A percentile compares a stretch with the other conserved stretches of the same genome.
phyloP scores from a whole-genome alignment of 2,888 invertebrate species.

The Xylota segnis region DNA sequence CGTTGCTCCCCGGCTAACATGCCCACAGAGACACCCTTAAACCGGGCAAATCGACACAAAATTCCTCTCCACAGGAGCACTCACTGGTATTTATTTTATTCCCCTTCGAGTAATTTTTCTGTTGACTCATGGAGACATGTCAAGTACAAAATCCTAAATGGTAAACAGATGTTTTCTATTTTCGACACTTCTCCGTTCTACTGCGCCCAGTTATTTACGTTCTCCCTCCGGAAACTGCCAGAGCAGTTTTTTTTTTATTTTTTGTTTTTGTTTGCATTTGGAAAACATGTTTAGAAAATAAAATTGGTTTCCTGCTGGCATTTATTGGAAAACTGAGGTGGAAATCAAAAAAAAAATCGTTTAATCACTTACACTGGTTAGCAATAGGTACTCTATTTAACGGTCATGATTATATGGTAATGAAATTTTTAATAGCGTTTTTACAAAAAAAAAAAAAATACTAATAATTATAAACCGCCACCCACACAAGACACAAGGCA shows the following conservation, averaged over 20 bases:
- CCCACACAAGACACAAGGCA: constrained; percentile 5
- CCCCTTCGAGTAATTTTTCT: constrained; percentile 33
- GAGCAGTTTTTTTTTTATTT: background rate
- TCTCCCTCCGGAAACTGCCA: constrained; percentile 53
- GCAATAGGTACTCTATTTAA: background rate
- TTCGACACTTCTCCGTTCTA: constrained; percentile 35
- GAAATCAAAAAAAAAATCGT: constrained; percentile 6
- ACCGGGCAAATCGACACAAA: background rate
- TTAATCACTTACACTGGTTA: constrained; percentile 9
- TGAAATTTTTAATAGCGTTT: constrained; percentile 17
- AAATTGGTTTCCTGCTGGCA: constrained; percentile 44
- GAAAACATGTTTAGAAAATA: constrained; percentile 56
- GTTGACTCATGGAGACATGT: constrained; percentile 67
- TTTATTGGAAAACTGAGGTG: constrained; percentile 47
- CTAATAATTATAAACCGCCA: constrained; percentile 22
- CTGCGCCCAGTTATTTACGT: background rate
- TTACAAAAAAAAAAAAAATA: constrained; percentile 8
- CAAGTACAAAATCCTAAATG: constrained; percentile 69
- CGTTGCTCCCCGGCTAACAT: background rate
- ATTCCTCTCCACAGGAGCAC: background rate
- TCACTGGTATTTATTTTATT: constrained; percentile 23
- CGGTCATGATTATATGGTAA: background rate
- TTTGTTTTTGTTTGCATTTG: constrained; percentile 33
- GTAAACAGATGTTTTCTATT: constrained; percentile 72
- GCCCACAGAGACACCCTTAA: constrained; percentile 1